Evolutionary conservation across 2,888 invertebrate genomes (phyloP).

Genomic region (Drosophila anomelani): DNA sequence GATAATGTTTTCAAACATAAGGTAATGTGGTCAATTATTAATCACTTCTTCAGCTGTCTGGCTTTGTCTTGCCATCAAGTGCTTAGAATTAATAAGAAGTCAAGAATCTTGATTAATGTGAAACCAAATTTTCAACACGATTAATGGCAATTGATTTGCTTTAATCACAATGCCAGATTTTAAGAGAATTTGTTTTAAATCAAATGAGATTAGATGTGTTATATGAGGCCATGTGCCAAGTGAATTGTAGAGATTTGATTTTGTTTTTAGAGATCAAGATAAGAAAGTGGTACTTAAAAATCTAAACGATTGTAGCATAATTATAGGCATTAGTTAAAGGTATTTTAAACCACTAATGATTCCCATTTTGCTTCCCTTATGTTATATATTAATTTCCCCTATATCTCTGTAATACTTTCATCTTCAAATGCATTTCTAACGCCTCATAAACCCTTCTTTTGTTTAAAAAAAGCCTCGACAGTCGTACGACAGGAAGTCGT

Average conservation of each 20-base stretch:
- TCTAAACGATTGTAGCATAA: background rate
- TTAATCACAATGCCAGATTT: background rate
- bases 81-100: background rate
- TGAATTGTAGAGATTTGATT: background rate
- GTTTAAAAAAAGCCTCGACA: background rate
- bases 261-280: background rate
- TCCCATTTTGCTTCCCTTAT: background rate
- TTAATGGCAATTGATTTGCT: background rate
- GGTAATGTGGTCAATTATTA: constrained; percentile 10
- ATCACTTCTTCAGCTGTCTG: constrained; percentile 19
- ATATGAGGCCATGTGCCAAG: too few relatives aligned
- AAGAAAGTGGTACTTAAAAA: background rate
- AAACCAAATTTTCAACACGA: constrained; percentile 11
- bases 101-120: background rate
- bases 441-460: constrained; percentile 34
- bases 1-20: constrained; percentile 10
- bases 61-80: background rate
- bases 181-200: background rate
- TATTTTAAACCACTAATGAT: background rate
- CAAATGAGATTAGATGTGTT: constrained; percentile 7
- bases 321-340: too few relatives aligned
- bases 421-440: constrained; percentile 22
- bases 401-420: background rate
- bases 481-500: constrained; percentile 65
- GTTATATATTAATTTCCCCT: background rate